Evolutionary conservation across 2,888 invertebrate species (phyloP).

Genomic region (Drosophila stalkeri): DNA sequence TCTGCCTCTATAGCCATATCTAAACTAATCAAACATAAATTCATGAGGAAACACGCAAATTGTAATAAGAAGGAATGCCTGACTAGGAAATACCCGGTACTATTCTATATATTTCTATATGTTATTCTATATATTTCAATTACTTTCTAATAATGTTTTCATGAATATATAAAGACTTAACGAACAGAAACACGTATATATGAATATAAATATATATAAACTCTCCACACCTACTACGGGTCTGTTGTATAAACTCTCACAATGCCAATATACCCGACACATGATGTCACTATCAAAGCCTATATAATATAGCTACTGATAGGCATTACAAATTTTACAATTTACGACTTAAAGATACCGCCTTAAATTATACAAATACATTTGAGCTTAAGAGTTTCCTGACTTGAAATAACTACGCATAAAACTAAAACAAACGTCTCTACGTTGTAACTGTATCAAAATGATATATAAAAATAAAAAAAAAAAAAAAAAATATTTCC

Average conservation of each 20-base stretch:
- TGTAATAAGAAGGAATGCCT: background rate
- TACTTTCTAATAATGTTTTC: too few species aligned
- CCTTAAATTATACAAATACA: background rate
- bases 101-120: too few species aligned
- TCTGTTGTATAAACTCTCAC: too few species aligned
- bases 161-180: too few species aligned
- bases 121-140: too few species aligned
- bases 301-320: background rate
- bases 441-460: slow-evolving; percentile 8
- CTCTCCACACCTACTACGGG: too few species aligned
- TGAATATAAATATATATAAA: too few species aligned
- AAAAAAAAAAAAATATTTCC: slow-evolving; percentile 3
- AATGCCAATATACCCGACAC: too few species aligned
- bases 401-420: background rate
- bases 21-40: background rate
- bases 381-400: slow-evolving; percentile 17
- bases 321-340: slow-evolving; percentile 1
- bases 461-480: background rate
- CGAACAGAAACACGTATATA: too few species aligned
- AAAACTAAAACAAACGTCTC: background rate
- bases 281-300: background rate
- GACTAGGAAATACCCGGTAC: background rate
- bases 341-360: slow-evolving; percentile 25
- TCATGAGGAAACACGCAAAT: background rate
- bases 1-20: background rate